phyloP scores from a whole-genome alignment of 2,113 vertebrate genomes.

The Silurus meridionalis region DNA sequence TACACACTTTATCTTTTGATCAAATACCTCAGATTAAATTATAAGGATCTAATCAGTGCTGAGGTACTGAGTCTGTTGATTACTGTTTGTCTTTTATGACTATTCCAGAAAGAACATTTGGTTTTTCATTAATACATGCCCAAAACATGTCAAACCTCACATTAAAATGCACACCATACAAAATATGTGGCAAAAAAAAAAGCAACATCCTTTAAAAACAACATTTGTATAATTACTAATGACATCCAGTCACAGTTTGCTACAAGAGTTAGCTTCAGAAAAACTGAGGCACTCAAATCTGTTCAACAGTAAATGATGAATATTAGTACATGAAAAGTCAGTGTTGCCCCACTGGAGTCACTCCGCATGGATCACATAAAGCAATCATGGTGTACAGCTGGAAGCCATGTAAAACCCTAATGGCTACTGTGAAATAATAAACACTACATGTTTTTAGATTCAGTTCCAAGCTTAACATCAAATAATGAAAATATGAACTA shows the following conservation, averaged over 20 bases:
- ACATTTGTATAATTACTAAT: background rate
- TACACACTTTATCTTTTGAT: background rate
- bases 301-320: constrained; percentile 15
- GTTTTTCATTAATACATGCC: background rate
- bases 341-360: background rate
- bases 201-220: background rate
- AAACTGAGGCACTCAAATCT: constrained; percentile 9
- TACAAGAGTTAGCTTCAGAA: background rate
- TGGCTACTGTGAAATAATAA: background rate
- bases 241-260: background rate
- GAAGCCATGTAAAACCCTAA: background rate
- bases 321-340: constrained; percentile 13
- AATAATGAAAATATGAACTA: background rate
- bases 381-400: constrained; percentile 17
- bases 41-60: background rate
- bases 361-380: constrained; percentile 21
- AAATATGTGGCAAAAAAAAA: background rate
- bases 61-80: background rate
- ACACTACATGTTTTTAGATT: background rate
- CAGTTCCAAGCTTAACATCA: background rate
- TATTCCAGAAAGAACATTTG: background rate
- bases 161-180: background rate
- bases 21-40: background rate
- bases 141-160: background rate
- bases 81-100: background rate